phyloP scores from a whole-genome alignment of 1,140 invertebrate genomes.

The Macrosteles quadrilineatus region DNA sequence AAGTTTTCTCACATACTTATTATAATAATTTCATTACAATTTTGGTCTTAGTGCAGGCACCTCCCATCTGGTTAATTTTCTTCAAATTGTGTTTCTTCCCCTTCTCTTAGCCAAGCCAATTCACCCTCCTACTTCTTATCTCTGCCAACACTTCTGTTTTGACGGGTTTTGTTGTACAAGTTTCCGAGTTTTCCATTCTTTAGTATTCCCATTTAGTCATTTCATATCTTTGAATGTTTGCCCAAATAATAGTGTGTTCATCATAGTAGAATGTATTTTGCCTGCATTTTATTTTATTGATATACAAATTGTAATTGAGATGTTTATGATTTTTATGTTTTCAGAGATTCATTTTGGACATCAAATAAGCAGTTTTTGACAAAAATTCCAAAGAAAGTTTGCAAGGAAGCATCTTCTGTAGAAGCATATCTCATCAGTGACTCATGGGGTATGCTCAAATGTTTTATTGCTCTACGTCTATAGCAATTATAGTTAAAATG shows the following conservation, averaged over 20 bases:
- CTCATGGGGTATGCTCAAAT: slow-evolving; percentile 23
- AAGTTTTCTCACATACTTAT: too few relatives aligned
- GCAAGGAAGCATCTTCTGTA: slow-evolving; percentile 1
- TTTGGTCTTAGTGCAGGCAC: too few relatives aligned
- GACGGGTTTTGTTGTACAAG: too few relatives aligned
- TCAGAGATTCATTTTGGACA: background rate
- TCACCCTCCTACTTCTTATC: too few relatives aligned
- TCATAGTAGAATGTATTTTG: too few relatives aligned
- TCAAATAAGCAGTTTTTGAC: background rate
- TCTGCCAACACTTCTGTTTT: too few relatives aligned
- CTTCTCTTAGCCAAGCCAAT: too few relatives aligned
- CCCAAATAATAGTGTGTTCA: too few relatives aligned
- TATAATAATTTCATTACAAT: too few relatives aligned
- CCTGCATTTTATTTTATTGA: too few relatives aligned
- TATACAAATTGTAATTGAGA: background rate
- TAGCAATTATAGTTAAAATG: background rate
- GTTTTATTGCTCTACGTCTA: background rate
- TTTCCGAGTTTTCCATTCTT: background rate
- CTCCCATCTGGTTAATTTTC: too few relatives aligned
- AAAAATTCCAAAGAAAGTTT: background rate
- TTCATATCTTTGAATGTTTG: background rate
- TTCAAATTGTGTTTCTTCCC: too few relatives aligned
- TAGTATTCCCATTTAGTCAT: background rate
- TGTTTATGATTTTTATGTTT: background rate
- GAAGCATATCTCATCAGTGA: slow-evolving; percentile 31